phyloP scores from a whole-genome alignment of 2,888 invertebrate species.

The Stenodera caucasica region DNA sequence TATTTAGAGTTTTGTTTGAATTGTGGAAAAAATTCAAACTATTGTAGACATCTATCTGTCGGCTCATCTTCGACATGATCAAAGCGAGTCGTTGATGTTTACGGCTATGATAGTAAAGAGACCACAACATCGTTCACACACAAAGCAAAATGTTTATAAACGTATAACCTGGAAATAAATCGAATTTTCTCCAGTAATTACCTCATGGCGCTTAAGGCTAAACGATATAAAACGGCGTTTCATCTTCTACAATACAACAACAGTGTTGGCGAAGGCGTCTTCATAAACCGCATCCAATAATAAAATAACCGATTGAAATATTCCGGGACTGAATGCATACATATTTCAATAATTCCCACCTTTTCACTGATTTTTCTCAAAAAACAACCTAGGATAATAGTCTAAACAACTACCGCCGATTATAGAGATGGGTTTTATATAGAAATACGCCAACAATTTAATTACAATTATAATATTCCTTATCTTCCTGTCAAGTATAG shows the following conservation, averaged over 20 bases:
- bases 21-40: no score
- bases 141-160: slow-evolving; percentile 34
- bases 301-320: not conserved
- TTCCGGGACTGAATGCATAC: not conserved
- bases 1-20: no score
- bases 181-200: slow-evolving; percentile 37
- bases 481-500: not conserved
- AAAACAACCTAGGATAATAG: no score
- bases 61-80: not conserved
- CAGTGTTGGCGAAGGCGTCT: slow-evolving; percentile 7
- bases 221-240: slow-evolving; percentile 12
- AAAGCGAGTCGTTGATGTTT: slow-evolving; percentile 8
- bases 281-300: not conserved
- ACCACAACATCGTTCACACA: slow-evolving; percentile 5
- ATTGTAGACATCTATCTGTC: not conserved
- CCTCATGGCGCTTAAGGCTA: slow-evolving; percentile 28
- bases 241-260: not conserved
- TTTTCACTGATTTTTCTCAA: not conserved
- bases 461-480: not conserved
- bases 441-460: not conserved
- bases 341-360: not conserved
- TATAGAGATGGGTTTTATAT: no score
- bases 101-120: slow-evolving; percentile 15
- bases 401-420: no score
- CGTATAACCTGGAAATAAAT: slow-evolving; percentile 39